Evolutionary conservation across 2,797 vertebrate species (phyloP), one percentile per base, ranked within the genome.

Genomic region (Sphenopsis melanotis): DNA sequence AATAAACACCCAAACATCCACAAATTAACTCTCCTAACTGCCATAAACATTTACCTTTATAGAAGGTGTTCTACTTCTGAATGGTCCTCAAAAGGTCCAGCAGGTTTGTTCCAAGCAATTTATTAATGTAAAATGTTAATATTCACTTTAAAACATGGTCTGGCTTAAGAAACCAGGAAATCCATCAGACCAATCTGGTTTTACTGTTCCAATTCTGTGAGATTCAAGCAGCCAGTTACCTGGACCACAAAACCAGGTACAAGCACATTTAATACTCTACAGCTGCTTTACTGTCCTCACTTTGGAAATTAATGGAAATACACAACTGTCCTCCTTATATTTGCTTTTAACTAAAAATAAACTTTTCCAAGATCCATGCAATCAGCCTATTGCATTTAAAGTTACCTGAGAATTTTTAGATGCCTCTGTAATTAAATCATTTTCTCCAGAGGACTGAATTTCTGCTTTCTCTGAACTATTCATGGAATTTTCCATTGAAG

Each of bases 381-480:
- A 81, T 41, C 2, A 2, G 16, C 17, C n/a, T 91, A 86, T 34
- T 41, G 42, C 6, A 4, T 42, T 93, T 83, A 7, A 74, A 86
- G 39, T 97, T 98, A 99, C 99, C 99, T 99, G 99, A 99, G 99
- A 98, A 97, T 98, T 98, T 98, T 99, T 98, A 88, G 98, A 96
- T 50, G 98, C 97, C 97, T 99, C 99, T 94, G 98, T 97, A 50
- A 97, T 96, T 79, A 98, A 96, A 77, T 99, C 99, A 36, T 98
- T 98, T 69, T 99, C 99, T 72, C 98, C 98, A 78, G 98, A 98
- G 65, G 98, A 98, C 97, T 97, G 98, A 75, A 98, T 96, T 94
- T 99, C 99, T 91, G 97, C 98, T 98, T 99, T 99, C 97, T 98
- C 98, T 94, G 98, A 98, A 97, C 98, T 98, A 95, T 95, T 98